These are phyloP conservation scores for Fundulus diaphanus DNA, from an alignment of 2,797 vertebrate genomes.

Conservation along the genomic window DNA sequence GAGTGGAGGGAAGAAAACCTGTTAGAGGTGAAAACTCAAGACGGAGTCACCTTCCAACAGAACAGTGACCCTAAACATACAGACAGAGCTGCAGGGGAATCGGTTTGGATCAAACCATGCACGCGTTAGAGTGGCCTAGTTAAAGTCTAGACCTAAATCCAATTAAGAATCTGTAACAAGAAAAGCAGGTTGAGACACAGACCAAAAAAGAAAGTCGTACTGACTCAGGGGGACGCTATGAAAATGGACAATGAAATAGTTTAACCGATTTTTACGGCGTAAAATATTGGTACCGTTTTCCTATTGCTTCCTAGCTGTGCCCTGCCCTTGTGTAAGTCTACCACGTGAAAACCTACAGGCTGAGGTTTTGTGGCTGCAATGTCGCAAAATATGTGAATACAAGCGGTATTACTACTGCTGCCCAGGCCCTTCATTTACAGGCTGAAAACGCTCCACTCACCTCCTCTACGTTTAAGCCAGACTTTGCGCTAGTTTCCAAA, in stretches of 20 bases:
- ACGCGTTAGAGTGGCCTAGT: not conserved
- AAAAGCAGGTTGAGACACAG: not conserved
- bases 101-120: not conserved
- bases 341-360: not conserved
- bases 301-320: too few relatives aligned
- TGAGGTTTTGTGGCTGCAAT: not conserved
- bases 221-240: not conserved
- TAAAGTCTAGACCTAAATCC: not conserved
- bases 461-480: slow-evolving; percentile 97
- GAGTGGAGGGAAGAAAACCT: not conserved
- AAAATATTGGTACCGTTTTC: not conserved
- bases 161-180: not conserved
- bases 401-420: not conserved
- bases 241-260: not conserved
- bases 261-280: not conserved
- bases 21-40: not conserved
- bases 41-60: not conserved
- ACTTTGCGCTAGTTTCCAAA: slow-evolving; percentile 98
- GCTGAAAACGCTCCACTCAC: slow-evolving; percentile 70
- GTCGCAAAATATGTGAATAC: not conserved
- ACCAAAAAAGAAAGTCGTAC: not conserved
- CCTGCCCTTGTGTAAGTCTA: not conserved
- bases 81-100: not conserved
- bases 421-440: not conserved
- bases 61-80: not conserved